Evolutionary conservation across 1,140 invertebrate species (phyloP), one percentile per base, ranked within the genome.

Genomic region (Drepana arcuata): DNA sequence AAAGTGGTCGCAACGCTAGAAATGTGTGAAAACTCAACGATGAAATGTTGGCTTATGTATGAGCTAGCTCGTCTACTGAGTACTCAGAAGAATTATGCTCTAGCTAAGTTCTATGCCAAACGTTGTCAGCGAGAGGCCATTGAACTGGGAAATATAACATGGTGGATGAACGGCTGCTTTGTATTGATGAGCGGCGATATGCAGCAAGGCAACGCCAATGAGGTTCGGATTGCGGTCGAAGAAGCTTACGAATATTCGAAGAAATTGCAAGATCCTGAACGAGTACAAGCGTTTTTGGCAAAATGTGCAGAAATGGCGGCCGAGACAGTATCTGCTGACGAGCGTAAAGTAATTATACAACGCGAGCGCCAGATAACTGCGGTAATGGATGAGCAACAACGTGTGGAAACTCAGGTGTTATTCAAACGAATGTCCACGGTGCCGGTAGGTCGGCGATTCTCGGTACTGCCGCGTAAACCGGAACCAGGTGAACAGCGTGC

Each of bases 31-130:
- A 75, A 72, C 61, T 51, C 74, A n/a, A 55, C 80, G 48, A 70
- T 85, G 84, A 74, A 63, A 62, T 63, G 79, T 51, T 86, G 84
- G 84, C 58, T 85, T 12, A 83, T 83, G 60, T 84, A 86, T 34
- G 86, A 87, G 53, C 41, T 86, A 13, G 63, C 85, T 7, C 49
- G 83, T 14, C 58, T 84, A 28, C 55, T 85, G 14, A 70, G 64
- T 14, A 72, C 80, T n/a, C 67, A 84, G 35, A 86, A 85, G 32
- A 82, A 84, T 51, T 85, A 75, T 48, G 81, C 86, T 16, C 51
- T 86, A n/a, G 74, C 82, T 2, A 82, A 84, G 41, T 84, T 83
- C 25, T 87, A 86, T 36, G 83, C 83, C 0, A 81, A 84, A 34
- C 80, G 84, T 34, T 86, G 85, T 41, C 83, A 85, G 16, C 51